Percentiles rank a stretch among this genome's conserved stretches.
Conservation (phyloP, 2,113 vertebrate species). For the Rhegmatorhina hoffmannsi region DNA sequence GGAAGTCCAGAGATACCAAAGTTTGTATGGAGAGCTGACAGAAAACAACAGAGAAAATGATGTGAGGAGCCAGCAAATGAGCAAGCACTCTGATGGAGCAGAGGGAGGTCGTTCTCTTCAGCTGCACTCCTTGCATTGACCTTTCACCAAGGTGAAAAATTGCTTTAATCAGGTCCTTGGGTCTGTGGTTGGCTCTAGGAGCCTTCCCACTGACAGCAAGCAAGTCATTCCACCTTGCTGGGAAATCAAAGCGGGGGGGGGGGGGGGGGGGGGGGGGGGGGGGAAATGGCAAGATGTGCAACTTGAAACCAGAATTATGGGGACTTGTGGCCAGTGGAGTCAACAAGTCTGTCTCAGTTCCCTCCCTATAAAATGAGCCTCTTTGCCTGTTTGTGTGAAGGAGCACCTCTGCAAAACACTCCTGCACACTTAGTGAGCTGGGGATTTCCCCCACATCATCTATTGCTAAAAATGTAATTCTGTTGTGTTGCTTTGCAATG, state of each 20-base stretch:
- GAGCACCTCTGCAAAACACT: not conserved
- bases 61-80: not conserved
- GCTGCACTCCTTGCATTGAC: not conserved
- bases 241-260: not conserved
- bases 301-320: not conserved
- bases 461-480: not conserved
- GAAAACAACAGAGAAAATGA: not conserved
- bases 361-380: not conserved
- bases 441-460: not conserved
- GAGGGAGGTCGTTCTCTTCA: not conserved
- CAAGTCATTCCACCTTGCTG: not conserved
- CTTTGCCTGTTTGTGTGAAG: not conserved
- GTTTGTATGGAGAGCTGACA: not conserved
- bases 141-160: not conserved
- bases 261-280: no score
- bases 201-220: not conserved
- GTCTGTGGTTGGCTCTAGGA: not conserved
- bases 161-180: not conserved
- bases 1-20: not conserved
- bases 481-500: not conserved
- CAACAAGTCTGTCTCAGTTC: not conserved
- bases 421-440: not conserved
- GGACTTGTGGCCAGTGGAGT: not conserved
- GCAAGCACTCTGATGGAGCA: not conserved
- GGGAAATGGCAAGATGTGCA: not conserved